These are phyloP conservation scores for Archivesica marissinica DNA, from an alignment of 1,140 invertebrate genomes.

Conservation along the genomic window DNA sequence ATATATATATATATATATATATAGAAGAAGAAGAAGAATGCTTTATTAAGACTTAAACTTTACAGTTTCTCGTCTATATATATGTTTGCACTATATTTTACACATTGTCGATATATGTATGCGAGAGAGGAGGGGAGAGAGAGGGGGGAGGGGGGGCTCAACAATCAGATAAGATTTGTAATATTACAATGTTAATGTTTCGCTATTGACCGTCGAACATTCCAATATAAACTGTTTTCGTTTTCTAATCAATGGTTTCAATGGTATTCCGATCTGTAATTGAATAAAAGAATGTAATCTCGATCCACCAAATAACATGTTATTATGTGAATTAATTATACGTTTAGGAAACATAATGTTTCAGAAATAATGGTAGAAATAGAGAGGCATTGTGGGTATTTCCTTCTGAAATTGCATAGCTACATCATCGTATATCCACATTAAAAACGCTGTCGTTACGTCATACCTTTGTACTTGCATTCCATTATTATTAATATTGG, in stretches of 20 bases:
- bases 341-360: not conserved
- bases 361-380: not conserved
- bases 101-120: not conserved
- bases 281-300: conserved; percentile 50
- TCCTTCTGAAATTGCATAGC: not conserved
- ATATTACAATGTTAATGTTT: not conserved
- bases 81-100: too few species aligned
- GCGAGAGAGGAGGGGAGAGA: not conserved
- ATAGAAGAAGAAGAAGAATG: too few species aligned
- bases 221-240: not conserved
- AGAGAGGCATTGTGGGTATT: not conserved
- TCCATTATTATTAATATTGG: too few species aligned
- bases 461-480: too few species aligned
- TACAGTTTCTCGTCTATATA: too few species aligned
- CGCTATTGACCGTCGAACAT: not conserved
- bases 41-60: too few species aligned
- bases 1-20: too few species aligned
- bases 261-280: conserved; percentile 17
- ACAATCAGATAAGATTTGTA: not conserved
- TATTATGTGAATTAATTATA: conserved; percentile 26
- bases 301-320: too few species aligned
- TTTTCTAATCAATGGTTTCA: conserved; percentile 12
- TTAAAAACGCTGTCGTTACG: not conserved
- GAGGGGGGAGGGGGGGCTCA: too few species aligned
- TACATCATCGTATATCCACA: not conserved